Evolutionary conservation across 2,797 vertebrate genomes (phyloP), one percentile per base, ranked within the genome.

Genomic region (Rhyacichthys aspro): DNA sequence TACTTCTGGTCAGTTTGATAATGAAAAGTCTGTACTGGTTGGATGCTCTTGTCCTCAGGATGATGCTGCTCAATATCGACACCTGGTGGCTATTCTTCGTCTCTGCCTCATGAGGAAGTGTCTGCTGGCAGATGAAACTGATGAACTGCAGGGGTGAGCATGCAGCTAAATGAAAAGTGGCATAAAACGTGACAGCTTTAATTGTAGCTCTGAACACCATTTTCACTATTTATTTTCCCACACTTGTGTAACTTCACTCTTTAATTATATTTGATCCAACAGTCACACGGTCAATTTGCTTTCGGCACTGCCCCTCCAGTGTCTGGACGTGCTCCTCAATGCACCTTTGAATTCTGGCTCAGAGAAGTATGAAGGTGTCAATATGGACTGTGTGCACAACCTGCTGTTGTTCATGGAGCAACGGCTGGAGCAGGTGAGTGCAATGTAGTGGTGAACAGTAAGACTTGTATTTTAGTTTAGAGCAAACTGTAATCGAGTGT

Each of bases 381-480:
- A 93, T 84, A 94, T 94, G 93, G 93, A 94, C 82, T 91, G 91
- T 15, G 93, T 94, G 44, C 89, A 91, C 65, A 76, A 62, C 14
- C 77, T 94, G 63, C 67, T 94, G 64, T 43, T 74, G 18, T 94
- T 94, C 84, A 91, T 94, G 90, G 90, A 94, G 74, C 86, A 70
- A 46, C 90, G 89, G 33, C 83, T 94, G 64, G 91, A 94, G 59
- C 72, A 58, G 87, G 93, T 93, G 55, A 88, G 85, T 47, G 19
- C 41, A 17, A 12, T 2, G 23, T 23, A 2, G 19, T 28, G 11
- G 16, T 23, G 15, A 37, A 38, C 37, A 19, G 15, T 37, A 8
- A 37, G 10, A 38, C 12, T 28, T 28, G 39, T 41, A 8, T 41
- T 11, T 52, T 14, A 2, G 14, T n/a, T 16, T 11, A 38, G 7